Base-by-base conservation (phyloP, 1,140 invertebrate genomes). In the Camponotus vicinus region DNA sequence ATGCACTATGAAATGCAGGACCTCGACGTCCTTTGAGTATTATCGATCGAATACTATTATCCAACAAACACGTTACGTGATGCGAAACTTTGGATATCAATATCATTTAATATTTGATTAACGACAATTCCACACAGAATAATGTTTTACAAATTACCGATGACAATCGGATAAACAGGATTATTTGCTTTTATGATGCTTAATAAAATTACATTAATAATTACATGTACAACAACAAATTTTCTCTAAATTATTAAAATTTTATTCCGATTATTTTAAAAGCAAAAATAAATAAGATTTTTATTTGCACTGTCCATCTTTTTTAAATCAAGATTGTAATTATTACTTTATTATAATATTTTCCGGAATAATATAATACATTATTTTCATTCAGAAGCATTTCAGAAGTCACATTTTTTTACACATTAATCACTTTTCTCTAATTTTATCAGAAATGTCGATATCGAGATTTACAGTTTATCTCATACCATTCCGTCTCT, bases 41-140 rank as follows among this genome's bases (percentile, higher is more conserved):
- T 21, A 34, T n/a, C 40, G 40, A 83, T 63, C 27, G 21, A 59
- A 21, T 13, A 0, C 15, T 15, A 15, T n/a, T 57, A 71, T 21
- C 77, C 49, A 45, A 32, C 18, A 45, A 73, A 77, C 40, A 21
- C 37, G 27, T 82, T 82, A 71, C 27, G 7, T 57, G 11, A 45
- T 8, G 15, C 6, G 79, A 6, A 59, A 9, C 49, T 82, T 57
- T n/a, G 15, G 15, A 61, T 34, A 83, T 75, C 18, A n/a, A 61
- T 73, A 45, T 45, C 18, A 34, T 61, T 27, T 45, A n/a, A 59
- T 45, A 61, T 52, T 52, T 11, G 34, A 4, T 2, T 79, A 70
- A 70, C 6, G 40, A 61, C 2, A 42, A 11, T 15, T 27, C 4
- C 13, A 21, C 11, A 32, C 1, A 9, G 49, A 61, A n/a, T 6